Conservation (phyloP, 1,140 invertebrate genomes). For the Cyphomyrmex costatus region DNA sequence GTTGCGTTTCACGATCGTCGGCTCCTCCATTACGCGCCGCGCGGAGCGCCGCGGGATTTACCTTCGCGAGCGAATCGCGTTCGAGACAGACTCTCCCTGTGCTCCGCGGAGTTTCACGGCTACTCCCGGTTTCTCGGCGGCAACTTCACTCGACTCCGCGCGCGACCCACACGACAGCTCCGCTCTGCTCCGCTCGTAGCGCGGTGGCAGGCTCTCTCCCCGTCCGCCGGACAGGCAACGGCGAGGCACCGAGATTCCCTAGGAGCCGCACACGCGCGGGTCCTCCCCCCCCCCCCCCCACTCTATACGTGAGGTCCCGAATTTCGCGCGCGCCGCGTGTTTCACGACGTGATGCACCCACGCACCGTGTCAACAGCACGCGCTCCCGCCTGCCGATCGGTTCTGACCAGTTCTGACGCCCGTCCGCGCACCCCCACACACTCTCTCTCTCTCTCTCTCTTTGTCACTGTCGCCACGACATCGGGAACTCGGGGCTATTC, state of each 20-base stretch:
- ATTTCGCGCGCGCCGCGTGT: conserved; percentile 35
- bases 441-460: not conserved
- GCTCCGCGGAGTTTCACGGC: not conserved
- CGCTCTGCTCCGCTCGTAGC: not conserved
- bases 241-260: conserved; percentile 47
- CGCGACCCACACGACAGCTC: not conserved
- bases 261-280: conserved; percentile 39
- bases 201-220: not conserved
- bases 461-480: conserved; percentile 21
- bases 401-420: conserved; percentile 38
- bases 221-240: conserved; percentile 64
- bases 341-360: conserved; percentile 34
- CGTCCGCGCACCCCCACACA: not conserved
- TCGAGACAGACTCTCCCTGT: not conserved
- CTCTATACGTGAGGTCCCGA: conserved; percentile 17
- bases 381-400: too few species aligned
- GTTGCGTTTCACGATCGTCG: conserved; percentile 38
- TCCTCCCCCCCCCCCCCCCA: not conserved
- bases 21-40: conserved; percentile 64
- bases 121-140: not conserved
- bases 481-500: not conserved
- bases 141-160: conserved; percentile 21
- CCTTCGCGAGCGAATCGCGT: not conserved
- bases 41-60: conserved; percentile 28
- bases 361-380: conserved; percentile 64